phyloP scores from a whole-genome alignment of 1,140 invertebrate genomes.

The Pomacea maculata region DNA sequence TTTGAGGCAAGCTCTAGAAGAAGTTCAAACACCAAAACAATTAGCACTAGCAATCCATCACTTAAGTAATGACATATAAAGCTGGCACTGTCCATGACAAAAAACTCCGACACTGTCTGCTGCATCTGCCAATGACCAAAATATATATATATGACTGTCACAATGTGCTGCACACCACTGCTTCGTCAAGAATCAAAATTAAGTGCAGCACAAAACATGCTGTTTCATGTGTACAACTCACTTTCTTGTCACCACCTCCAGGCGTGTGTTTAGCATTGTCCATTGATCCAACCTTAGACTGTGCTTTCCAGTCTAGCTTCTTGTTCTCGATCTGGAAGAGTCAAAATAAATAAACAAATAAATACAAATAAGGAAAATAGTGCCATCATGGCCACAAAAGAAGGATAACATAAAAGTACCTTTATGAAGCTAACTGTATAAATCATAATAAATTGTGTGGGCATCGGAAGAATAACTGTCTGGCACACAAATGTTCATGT shows the following conservation, averaged over 20 bases:
- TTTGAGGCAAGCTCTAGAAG: no score
- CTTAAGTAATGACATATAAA: no score
- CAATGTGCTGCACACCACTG: background rate
- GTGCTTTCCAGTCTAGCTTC: slow-evolving; percentile 77
- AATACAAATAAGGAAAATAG: no score
- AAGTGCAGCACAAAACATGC: background rate
- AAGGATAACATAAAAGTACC: no score
- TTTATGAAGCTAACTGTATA: no score
- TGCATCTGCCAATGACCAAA: background rate
- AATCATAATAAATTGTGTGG: no score
- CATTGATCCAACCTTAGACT: slow-evolving; percentile 73
- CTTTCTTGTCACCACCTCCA: slow-evolving; percentile 90
- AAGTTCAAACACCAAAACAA: no score
- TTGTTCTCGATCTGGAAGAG: slow-evolving; percentile 84
- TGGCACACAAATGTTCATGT: no score
- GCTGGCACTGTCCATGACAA: background rate
- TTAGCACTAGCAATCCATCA: no score
- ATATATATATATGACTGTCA: background rate
- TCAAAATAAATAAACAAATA: no score
- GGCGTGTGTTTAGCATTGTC: slow-evolving; percentile 89
- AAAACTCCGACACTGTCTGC: background rate
- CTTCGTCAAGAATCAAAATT: background rate
- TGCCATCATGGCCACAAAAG: no score
- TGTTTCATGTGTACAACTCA: slow-evolving; percentile 64
- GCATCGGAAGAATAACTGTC: no score